phyloP scores from a whole-genome alignment of 2,888 invertebrate genomes.

The Argyresthia goedartella region DNA sequence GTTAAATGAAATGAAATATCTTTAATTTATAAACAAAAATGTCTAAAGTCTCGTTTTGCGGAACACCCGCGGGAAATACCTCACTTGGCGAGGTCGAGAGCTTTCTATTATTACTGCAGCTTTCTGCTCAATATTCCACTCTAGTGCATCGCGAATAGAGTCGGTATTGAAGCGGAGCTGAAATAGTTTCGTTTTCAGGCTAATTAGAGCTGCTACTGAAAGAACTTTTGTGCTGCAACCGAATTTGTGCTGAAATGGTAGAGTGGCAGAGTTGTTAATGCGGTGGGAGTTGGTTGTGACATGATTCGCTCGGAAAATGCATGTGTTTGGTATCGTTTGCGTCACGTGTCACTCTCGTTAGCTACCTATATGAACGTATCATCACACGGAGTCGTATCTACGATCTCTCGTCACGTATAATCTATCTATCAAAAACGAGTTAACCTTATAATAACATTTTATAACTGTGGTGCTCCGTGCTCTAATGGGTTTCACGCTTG shows the following conservation, averaged over 20 bases:
- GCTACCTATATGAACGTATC: too few species aligned
- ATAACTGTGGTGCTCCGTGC: too few species aligned
- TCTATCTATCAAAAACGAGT: too few species aligned
- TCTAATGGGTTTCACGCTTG: too few species aligned
- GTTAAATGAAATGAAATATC: not conserved
- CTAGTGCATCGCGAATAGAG: conserved; percentile 22
- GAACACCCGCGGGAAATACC: conserved; percentile 42
- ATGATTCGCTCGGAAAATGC: too few species aligned
- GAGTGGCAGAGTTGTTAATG: not conserved
- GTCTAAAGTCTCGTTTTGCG: conserved; percentile 14
- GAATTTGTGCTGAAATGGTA: not conserved
- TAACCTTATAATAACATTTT: too few species aligned
- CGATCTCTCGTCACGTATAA: too few species aligned
- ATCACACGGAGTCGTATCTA: too few species aligned
- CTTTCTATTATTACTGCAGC: conserved; percentile 46
- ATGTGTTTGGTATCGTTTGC: too few species aligned
- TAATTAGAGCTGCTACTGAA: conserved; percentile 38
- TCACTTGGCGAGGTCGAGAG: conserved; percentile 52
- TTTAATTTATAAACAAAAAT: not conserved
- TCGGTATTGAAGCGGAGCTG: conserved; percentile 15
- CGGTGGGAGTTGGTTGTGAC: not conserved
- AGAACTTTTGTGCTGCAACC: not conserved
- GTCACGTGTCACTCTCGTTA: too few species aligned
- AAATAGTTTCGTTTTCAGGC: conserved; percentile 50
- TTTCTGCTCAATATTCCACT: conserved; percentile 18